phyloP scores from a whole-genome alignment of 2,888 invertebrate species.

The Pyrrhia umbra region DNA sequence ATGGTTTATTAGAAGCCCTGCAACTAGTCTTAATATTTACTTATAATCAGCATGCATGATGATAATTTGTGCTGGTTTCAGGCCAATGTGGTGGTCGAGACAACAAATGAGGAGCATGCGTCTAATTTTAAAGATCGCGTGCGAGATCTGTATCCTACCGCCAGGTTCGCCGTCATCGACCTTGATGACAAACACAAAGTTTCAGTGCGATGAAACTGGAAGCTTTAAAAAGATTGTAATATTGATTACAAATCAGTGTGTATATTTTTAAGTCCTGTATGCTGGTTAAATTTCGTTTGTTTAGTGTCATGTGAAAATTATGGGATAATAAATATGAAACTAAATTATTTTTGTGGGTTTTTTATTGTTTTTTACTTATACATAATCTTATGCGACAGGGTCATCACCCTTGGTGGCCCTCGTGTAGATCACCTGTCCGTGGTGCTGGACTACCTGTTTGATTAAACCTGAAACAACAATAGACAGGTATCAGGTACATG shows the following conservation, averaged over 20 bases:
- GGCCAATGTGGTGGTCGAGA: slow-evolving; percentile 86
- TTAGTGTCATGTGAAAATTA: slow-evolving; percentile 26
- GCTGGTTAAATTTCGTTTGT: not conserved
- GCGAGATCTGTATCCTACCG: slow-evolving; percentile 77
- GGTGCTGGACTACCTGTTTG: slow-evolving; percentile 98
- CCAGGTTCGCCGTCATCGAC: slow-evolving; percentile 77
- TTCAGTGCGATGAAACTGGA: slow-evolving; percentile 57
- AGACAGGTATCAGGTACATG: slow-evolving; percentile 6
- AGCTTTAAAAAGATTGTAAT: not conserved
- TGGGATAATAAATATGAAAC: slow-evolving; percentile 42
- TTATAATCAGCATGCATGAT: slow-evolving; percentile 9
- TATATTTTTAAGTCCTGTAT: slow-evolving; percentile 3
- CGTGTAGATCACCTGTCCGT: slow-evolving; percentile 99
- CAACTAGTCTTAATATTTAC: too few species aligned
- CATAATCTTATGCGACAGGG: slow-evolving; percentile 92
- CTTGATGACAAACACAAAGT: slow-evolving; percentile 77
- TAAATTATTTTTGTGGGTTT: slow-evolving; percentile 49
- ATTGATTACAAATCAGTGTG: not conserved
- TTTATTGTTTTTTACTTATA: slow-evolving; percentile 85
- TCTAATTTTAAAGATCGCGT: slow-evolving; percentile 77
- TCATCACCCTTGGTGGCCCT: slow-evolving; percentile 98
- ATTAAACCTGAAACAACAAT: slow-evolving; percentile 93
- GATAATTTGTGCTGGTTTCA: slow-evolving; percentile 58
- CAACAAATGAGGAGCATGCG: slow-evolving; percentile 81
- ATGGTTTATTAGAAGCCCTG: too few species aligned